phyloP scores from a whole-genome alignment of 2,113 vertebrate genomes.

The Microtus oregoni region DNA sequence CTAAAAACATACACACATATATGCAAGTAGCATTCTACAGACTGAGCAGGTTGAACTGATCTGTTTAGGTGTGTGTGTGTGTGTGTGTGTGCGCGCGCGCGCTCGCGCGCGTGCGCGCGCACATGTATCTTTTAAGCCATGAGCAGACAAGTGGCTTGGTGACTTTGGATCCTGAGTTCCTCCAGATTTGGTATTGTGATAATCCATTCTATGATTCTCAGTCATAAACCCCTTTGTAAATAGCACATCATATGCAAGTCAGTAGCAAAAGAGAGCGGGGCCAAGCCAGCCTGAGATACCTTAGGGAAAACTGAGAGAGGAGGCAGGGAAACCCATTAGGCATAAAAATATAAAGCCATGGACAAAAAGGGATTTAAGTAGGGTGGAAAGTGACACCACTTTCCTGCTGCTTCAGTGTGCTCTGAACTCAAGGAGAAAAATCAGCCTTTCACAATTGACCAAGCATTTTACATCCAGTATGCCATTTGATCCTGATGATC shows the following conservation, averaged over 20 bases:
- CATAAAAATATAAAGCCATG: neutral
- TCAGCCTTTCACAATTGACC: conserved; percentile 7
- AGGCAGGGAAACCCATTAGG: neutral
- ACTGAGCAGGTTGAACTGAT: neutral
- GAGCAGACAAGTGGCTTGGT: conserved; percentile 9
- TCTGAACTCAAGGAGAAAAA: conserved; percentile 32
- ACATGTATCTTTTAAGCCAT: neutral
- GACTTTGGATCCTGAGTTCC: conserved; percentile 17
- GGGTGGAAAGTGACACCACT: neutral
- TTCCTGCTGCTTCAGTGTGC: conserved; percentile 15
- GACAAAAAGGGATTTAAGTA: conserved; percentile 14
- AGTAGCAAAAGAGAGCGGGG: neutral
- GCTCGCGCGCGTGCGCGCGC: no score
- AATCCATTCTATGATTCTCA: conserved; percentile 15
- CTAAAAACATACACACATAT: neutral
- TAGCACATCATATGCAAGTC: neutral
- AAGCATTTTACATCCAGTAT: conserved; percentile 25
- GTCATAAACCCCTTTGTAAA: conserved; percentile 34
- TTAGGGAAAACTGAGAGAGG: neutral
- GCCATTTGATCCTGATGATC: conserved; percentile 5
- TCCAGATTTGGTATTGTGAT: conserved; percentile 50
- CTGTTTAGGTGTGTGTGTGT: neutral
- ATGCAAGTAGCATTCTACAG: neutral
- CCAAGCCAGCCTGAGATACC: neutral
- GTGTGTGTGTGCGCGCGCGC: neutral